Base-by-base conservation (phyloP, 2,113 vertebrate species). In the Hemicordylus capensis region DNA sequence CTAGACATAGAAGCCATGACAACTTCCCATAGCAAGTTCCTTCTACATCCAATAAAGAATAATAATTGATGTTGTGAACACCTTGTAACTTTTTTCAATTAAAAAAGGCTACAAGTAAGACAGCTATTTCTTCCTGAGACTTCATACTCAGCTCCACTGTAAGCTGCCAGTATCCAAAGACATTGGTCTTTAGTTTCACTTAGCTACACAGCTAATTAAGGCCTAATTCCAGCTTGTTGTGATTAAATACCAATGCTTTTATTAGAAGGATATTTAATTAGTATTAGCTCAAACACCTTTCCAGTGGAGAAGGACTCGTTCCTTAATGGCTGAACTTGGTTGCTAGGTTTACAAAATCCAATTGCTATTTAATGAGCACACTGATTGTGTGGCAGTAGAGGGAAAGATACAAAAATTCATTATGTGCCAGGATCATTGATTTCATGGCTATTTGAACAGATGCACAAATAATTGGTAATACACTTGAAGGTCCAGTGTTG, bases 241-340 rank as follows among this genome's bases (percentile, higher is more conserved):
- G 79, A 93, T 90, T 91, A 90, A 81, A 90, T 80, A 81, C 70
- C 80, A 89, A 24, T 87, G 80, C 90, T 89, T n/a, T 90, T 93
- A 89, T 48, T 93, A 76, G 93, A 63, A 87, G 77, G 86, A 81
- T 88, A 34, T 14, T 91, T 92, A 90, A 92, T 88, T 89, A 28
- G 48, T 66, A 90, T 87, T 89, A 89, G 72, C 14, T 37, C 31
- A 70, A 85, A 26, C 72, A 80, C 34, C 22, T 93, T 79, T 80
- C 20, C 39, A 81, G 58, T 4, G 74, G 63, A 84, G 87, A 89
- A 80, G 58, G 0, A 77, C 90, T 93, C 85, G 64, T 85, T 89
- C 83, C 89, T 56, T 86, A 91, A 90, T 56, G 44, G 89, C 69
- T 89, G 81, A 89, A 92, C 46, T 90, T 87, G 24, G 44, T 56